phyloP scores from a whole-genome alignment of 2,113 vertebrate species.

The Ploceus nigricollis region DNA sequence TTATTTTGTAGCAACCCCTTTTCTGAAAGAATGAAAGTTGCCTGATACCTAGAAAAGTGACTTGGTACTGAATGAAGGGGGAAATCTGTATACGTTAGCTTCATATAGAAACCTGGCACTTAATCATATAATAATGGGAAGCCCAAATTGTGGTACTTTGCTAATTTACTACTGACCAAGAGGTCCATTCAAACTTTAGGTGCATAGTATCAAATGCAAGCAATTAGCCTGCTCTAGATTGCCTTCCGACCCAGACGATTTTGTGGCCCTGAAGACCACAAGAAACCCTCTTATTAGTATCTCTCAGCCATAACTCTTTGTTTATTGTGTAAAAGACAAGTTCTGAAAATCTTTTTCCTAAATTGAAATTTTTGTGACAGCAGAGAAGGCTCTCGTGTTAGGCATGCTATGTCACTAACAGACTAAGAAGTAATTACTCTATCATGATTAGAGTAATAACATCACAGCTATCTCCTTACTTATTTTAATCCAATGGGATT shows the following conservation, averaged over 20 bases:
- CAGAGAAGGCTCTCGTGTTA: neutral
- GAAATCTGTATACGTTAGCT: neutral
- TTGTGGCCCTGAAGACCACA: neutral
- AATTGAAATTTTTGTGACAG: neutral
- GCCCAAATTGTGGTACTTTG: neutral
- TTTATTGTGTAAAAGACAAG: neutral
- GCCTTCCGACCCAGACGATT: neutral
- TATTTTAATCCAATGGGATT: constrained; percentile 15
- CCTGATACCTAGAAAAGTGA: neutral
- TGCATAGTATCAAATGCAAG: neutral
- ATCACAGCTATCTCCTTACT: neutral
- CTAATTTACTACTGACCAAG: neutral
- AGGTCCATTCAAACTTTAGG: neutral
- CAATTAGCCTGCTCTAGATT: neutral
- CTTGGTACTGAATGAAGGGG: neutral
- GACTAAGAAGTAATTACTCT: constrained; percentile 3
- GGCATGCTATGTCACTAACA: neutral
- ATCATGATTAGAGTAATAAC: neutral
- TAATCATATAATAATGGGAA: neutral
- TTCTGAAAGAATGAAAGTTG: neutral
- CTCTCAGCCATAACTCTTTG: neutral
- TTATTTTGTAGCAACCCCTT: neutral
- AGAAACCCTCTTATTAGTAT: neutral
- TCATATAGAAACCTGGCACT: neutral
- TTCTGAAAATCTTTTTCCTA: neutral